Conservation (phyloP, 2,888 invertebrate species). For the Drosophila pseudotalamancana region DNA sequence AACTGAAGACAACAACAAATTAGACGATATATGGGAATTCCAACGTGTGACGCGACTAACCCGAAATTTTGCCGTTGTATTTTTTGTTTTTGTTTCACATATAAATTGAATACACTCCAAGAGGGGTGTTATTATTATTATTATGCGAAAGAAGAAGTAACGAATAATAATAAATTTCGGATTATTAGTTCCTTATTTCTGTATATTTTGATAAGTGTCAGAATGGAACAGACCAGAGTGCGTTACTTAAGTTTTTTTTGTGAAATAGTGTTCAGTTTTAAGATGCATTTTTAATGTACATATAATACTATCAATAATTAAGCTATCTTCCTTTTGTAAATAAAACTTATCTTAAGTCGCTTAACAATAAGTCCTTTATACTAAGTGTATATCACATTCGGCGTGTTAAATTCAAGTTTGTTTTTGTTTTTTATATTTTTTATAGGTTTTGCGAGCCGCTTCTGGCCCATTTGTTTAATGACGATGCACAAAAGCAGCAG, state of each 20-base stretch:
- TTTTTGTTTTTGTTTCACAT: constrained; percentile 13
- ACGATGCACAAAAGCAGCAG: constrained; percentile 68
- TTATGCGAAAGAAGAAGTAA: too few relatives aligned
- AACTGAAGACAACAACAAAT: constrained; percentile 60
- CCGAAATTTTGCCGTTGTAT: constrained; percentile 53
- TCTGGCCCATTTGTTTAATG: constrained; percentile 79
- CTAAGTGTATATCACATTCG: neutral
- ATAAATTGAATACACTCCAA: constrained; percentile 1
- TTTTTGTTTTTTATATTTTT: constrained; percentile 19
- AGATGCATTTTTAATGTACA: too few relatives aligned
- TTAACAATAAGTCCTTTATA: too few relatives aligned
- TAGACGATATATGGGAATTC: constrained; percentile 79
- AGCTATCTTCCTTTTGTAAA: too few relatives aligned
- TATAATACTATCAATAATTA: too few relatives aligned
- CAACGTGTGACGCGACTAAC: constrained; percentile 75
- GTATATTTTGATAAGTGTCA: too few relatives aligned
- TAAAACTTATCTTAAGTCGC: too few relatives aligned
- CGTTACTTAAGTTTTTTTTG: too few relatives aligned
- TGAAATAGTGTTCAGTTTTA: too few relatives aligned
- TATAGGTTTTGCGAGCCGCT: constrained; percentile 49
- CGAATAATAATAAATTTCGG: too few relatives aligned
- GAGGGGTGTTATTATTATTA: neutral
- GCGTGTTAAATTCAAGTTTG: neutral
- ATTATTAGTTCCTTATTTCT: too few relatives aligned
- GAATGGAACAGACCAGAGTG: too few relatives aligned